Conservation (phyloP, 2,888 invertebrate species). For the Nysson spinosus region DNA sequence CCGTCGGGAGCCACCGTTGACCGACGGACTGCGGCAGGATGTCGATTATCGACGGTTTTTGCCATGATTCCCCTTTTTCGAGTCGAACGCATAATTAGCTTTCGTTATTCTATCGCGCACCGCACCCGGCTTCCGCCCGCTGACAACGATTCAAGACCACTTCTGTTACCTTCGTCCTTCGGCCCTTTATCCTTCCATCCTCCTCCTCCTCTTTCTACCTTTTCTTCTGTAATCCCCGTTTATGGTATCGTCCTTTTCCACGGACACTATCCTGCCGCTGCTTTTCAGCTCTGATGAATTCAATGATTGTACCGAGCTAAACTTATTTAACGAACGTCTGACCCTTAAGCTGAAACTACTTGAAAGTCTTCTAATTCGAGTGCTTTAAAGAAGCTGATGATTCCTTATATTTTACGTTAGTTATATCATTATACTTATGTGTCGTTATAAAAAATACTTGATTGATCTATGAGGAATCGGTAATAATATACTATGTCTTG, state of each 20-base stretch:
- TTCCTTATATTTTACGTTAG: constrained; percentile 32
- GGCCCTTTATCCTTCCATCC: constrained; percentile 5
- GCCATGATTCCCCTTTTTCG: constrained; percentile 64
- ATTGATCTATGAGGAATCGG: too few relatives aligned
- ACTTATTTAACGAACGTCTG: constrained; percentile 38
- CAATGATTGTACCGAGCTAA: constrained; percentile 36
- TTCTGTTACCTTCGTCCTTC: constrained; percentile 6
- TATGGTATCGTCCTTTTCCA: constrained; percentile 4
- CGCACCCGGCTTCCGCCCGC: constrained; percentile 66
- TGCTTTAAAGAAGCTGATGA: constrained; percentile 33
- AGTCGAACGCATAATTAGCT: constrained; percentile 73
- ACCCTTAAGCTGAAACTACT: constrained; percentile 32
- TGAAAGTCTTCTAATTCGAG: constrained; percentile 35
- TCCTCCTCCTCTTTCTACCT: background rate
- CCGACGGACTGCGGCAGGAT: constrained; percentile 71
- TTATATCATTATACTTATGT: constrained; percentile 19
- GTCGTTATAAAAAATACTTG: too few relatives aligned
- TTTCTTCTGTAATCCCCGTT: constrained; percentile 9
- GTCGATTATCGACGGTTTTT: constrained; percentile 75
- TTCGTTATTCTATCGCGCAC: constrained; percentile 73
- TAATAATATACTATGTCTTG: too few relatives aligned
- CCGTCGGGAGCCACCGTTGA: constrained; percentile 54
- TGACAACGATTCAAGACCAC: constrained; percentile 30
- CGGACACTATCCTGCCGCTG: constrained; percentile 1
- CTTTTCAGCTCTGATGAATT: constrained; percentile 34